Percentiles rank a stretch among this genome's conserved stretches.
Evolutionary conservation across 2,888 invertebrate genomes (phyloP).

Genomic region (Cerastis leucographa): DNA sequence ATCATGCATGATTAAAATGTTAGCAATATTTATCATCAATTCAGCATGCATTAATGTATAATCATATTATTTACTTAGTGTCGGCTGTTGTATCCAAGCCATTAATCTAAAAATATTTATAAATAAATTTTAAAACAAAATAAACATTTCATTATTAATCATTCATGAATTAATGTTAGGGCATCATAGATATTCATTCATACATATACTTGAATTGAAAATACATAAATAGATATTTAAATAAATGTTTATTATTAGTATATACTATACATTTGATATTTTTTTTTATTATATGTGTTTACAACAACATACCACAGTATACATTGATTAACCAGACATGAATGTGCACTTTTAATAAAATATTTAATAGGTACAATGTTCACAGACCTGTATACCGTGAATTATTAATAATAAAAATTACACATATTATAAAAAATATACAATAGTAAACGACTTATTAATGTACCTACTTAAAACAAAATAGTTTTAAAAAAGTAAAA

Average conservation of each 20-base stretch:
- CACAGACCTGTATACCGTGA: conserved; percentile 11
- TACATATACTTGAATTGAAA: conserved; percentile 36
- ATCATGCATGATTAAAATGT: not conserved
- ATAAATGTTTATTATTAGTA: conserved; percentile 17
- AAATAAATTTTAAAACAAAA: not conserved
- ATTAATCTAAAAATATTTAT: not conserved
- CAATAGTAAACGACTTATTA: conserved; percentile 50
- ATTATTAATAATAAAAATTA: conserved; percentile 27
- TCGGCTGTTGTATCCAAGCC: not conserved
- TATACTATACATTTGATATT: conserved; percentile 38
- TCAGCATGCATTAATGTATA: not conserved
- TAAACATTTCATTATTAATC: not conserved
- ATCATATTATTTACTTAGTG: not conserved
- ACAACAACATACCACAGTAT: conserved; percentile 44
- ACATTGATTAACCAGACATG: conserved; percentile 33
- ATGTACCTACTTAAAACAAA: conserved; percentile 47
- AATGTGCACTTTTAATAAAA: conserved; percentile 32
- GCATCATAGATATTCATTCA: conserved; percentile 17
- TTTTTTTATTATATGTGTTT: conserved; percentile 35
- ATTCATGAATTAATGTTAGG: not conserved
- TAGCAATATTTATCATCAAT: not conserved
- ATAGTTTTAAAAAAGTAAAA: conserved; percentile 38
- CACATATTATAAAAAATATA: conserved; percentile 52
- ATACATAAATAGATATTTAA: conserved; percentile 12
- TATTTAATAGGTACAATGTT: conserved; percentile 34